Evolutionary conservation across 2,888 invertebrate species (phyloP).

Genomic region (Drosophila ochracea): DNA sequence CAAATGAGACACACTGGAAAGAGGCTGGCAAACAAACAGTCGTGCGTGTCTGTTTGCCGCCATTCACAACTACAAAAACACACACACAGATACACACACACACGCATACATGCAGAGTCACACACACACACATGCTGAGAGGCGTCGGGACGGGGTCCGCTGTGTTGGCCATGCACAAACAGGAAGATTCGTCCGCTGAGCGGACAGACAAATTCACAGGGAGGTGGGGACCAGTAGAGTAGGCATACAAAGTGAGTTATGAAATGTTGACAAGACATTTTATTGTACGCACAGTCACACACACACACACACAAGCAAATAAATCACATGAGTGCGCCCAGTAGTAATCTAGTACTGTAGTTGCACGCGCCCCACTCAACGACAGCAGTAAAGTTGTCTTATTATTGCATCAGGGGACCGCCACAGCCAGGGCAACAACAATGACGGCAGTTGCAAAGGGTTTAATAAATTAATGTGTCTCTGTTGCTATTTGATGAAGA

Average conservation of each 20-base stretch:
- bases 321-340: conserved; percentile 55
- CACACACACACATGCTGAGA: conserved; percentile 24
- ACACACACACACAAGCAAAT: conserved; percentile 19
- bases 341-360: conserved; percentile 16
- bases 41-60: conserved; percentile 67
- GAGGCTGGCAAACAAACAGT: conserved; percentile 58
- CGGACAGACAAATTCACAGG: conserved; percentile 14
- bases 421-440: conserved; percentile 10
- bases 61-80: conserved; percentile 41
- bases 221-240: neutral
- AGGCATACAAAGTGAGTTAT: conserved; percentile 74
- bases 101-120: neutral
- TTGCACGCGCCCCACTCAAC: conserved; percentile 45
- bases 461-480: conserved; percentile 64
- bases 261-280: conserved; percentile 81
- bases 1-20: conserved; percentile 59
- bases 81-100: conserved; percentile 8
- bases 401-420: conserved; percentile 76
- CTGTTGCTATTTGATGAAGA: conserved; percentile 17
- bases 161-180: conserved; percentile 72
- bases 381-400: conserved; percentile 61
- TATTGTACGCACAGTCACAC: conserved; percentile 50
- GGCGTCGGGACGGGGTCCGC: conserved; percentile 60
- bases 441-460: conserved; percentile 17
- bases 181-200: conserved; percentile 29